These are phyloP conservation scores for Psix sp. DNA, from an alignment of 1,140 invertebrate genomes.

Conservation along the genomic window DNA sequence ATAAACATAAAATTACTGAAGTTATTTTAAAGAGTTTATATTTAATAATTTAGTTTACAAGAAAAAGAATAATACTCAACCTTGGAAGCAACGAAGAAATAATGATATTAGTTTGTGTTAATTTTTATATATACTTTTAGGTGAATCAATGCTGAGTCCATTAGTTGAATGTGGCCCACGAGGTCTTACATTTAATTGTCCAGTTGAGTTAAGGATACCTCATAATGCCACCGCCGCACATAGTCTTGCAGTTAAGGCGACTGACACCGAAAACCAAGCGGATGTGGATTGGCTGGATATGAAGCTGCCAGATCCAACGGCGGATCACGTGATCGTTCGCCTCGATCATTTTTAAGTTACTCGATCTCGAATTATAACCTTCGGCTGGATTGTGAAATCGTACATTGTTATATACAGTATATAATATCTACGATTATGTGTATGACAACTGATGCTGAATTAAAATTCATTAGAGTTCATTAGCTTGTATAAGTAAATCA, in stretches of 20 bases:
- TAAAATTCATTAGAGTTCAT: too few species aligned
- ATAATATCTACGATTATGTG: conserved; percentile 7
- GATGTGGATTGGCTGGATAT: conserved; percentile 84
- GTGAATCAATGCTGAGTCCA: conserved; percentile 94
- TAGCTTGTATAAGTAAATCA: background rate
- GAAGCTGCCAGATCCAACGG: conserved; percentile 85
- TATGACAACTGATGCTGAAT: background rate
- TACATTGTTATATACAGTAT: conserved; percentile 17
- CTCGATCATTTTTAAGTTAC: conserved; percentile 89
- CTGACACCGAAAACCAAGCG: conserved; percentile 81
- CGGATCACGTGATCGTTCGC: conserved; percentile 90
- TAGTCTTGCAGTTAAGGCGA: conserved; percentile 86
- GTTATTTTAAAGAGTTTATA: too few species aligned
- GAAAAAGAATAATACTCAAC: too few species aligned
- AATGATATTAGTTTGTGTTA: background rate
- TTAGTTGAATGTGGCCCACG: conserved; percentile 97
- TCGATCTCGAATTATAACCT: conserved; percentile 24
- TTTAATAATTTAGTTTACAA: too few species aligned
- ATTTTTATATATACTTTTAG: conserved; percentile 76
- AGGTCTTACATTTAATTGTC: conserved; percentile 90
- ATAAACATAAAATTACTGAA: too few species aligned
- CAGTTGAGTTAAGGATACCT: conserved; percentile 90
- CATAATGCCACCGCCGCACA: conserved; percentile 85
- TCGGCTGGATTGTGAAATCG: conserved; percentile 13
- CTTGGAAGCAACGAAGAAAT: too few species aligned